A percentile compares a stretch with the other conserved stretches of the same genome.
These are phyloP conservation scores for Pelosia muscerda DNA, from an alignment of 2,888 invertebrate genomes.

Conservation along the genomic window DNA sequence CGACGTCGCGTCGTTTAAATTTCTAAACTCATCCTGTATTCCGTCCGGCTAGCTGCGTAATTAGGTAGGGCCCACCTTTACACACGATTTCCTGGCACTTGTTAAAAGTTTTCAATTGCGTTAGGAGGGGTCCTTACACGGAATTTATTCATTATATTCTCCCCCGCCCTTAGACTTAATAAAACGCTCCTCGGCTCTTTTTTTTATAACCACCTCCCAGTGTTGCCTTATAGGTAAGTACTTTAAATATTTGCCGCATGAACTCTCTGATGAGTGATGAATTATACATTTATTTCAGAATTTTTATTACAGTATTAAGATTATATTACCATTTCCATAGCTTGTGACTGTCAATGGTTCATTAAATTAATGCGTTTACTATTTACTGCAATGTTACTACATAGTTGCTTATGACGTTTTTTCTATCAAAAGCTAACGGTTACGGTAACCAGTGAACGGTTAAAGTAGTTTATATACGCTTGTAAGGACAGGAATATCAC, in stretches of 20 bases:
- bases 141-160: conserved; percentile 86
- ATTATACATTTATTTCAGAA: conserved; percentile 79
- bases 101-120: conserved; percentile 87
- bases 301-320: conserved; percentile 71
- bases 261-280: conserved; percentile 79
- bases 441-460: neutral
- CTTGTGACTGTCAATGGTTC: conserved; percentile 50
- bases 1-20: conserved; percentile 69
- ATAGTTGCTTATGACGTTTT: neutral
- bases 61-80: conserved; percentile 84
- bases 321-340: conserved; percentile 50
- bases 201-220: conserved; percentile 64
- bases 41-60: conserved; percentile 74
- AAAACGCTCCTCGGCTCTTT: conserved; percentile 82
- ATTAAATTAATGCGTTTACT: conserved; percentile 27
- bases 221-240: conserved; percentile 77
- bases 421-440: neutral
- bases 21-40: conserved; percentile 81
- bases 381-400: neutral
- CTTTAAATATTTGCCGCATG: conserved; percentile 84
- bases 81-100: conserved; percentile 86
- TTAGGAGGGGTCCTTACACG: conserved; percentile 81
- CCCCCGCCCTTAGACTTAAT: conserved; percentile 78
- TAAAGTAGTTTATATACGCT: neutral
- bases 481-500: neutral